These are phyloP conservation scores for Tinea pellionella DNA, from an alignment of 2,888 invertebrate genomes.

Conservation along the genomic window DNA sequence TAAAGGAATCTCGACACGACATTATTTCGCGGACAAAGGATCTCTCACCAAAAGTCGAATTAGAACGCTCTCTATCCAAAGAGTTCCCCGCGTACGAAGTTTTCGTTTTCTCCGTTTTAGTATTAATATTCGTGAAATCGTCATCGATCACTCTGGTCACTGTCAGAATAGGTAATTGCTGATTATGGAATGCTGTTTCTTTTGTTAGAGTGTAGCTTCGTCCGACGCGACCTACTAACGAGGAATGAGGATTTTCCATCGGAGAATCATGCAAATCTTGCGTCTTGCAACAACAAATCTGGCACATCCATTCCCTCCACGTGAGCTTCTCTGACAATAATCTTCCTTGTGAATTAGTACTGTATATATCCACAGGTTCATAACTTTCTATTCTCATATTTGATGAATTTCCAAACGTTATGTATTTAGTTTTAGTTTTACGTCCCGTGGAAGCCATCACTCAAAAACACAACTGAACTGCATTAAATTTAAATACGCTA, in stretches of 20 bases:
- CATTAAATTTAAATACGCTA: conserved; percentile 30
- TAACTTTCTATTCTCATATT: conserved; percentile 20
- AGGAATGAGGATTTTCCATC: conserved; percentile 37
- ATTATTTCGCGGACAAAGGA: conserved; percentile 57
- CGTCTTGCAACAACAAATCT: conserved; percentile 31
- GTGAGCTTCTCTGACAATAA: conserved; percentile 20
- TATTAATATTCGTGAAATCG: conserved; percentile 38
- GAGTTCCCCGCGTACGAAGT: conserved; percentile 22
- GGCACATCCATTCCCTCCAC: conserved; percentile 29
- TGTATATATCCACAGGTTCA: conserved; percentile 43
- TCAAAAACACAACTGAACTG: conserved; percentile 31
- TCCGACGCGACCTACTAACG: conserved; percentile 36
- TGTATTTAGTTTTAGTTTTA: conserved; percentile 24
- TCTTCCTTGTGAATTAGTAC: conserved; percentile 22
- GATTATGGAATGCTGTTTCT: conserved; percentile 19
- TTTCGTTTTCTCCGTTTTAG: conserved; percentile 16
- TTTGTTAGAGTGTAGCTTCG: conserved; percentile 43
- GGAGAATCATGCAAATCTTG: conserved; percentile 28
- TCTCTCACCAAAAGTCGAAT: conserved; percentile 56
- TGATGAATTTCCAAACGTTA: conserved; percentile 34
- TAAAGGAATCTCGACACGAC: conserved; percentile 52
- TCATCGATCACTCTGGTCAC: conserved; percentile 30
- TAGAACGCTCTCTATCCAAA: conserved; percentile 22
- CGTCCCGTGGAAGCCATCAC: not conserved
- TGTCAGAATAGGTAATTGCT: conserved; percentile 23